Evolutionary conservation across 1,140 invertebrate genomes (phyloP), one percentile per base, ranked within the genome.

Genomic region (Leptopilina boulardi): DNA sequence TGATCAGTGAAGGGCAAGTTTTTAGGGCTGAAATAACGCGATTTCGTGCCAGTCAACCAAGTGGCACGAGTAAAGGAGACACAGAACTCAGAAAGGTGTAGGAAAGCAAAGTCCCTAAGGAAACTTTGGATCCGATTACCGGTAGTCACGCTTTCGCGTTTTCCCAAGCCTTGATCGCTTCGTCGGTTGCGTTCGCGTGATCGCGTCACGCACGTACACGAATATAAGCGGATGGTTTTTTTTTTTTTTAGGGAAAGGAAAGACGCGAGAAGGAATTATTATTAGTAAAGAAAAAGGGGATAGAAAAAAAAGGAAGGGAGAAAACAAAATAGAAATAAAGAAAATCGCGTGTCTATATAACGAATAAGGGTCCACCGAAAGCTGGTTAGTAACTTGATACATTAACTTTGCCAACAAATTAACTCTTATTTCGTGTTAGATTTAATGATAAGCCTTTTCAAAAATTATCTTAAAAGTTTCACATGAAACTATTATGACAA

Each of bases 71-170:
- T n/a, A 34, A 38, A 70, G 42, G 66, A 76, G 74, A 71, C 71
- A 70, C 51, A 71, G 71, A 66, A n/a, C 59, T 30, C 41, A 38
- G 74, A 71, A 70, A 71, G 71, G 71, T 70, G 59, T 38, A 71
- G 73, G 73, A 30, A 30, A 66, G 59, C 59, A 34, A 66, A 66
- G 73, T 54, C 73, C 56, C 73, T 70, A 44, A 59, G 44, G 74
- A 76, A 70, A 44, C 74, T 76, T 76, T 76, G 26, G 74, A 76
- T 76, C 74, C 74, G 74, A 76, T 76, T 76, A 76, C 74, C 30
- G 30, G 74, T 71, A 76, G 74, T 76, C 74, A 76, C 74, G 74
- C 74, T 76, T 76, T 76, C 26, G 74, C 74, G 66, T 76, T 76
- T 76, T 76, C 74, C 70, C 47, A 70, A 59, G 44, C 44, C 66